Evolutionary conservation across 1,140 invertebrate genomes (phyloP), one percentile per base, ranked within the genome.

Genomic region (Drosophila azteca): DNA sequence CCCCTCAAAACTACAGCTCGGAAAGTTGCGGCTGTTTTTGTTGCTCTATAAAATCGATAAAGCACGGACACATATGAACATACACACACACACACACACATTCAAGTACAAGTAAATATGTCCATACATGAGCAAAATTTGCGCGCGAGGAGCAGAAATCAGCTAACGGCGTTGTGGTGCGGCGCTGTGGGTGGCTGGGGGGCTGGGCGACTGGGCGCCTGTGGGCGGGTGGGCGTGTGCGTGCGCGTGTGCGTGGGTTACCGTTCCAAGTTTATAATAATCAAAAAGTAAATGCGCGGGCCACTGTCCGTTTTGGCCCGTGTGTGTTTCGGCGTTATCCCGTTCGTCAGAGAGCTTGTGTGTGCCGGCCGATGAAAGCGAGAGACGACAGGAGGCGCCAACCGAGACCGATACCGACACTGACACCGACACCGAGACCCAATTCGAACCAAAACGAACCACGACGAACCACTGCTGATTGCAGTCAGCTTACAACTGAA

Each of bases 401-500:
- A 54, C 11, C 49, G 48, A 60, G 62, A 57, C 77, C 63, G 57
- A 76, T 0, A 20, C 17, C 49, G 55, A 51, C 41, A n/a, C n/a
- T n/a, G 45, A 58, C 71, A 63, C 51, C 57, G 54, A 72, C 53
- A 64, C 55, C 65, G 59, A 64, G 65, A 57, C 74, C 72, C 64
- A 82, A 79, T 66, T 55, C 63, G 63, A 66, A 66, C 63, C 64
- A 68, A 69, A 58, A 75, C 62, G 78, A 39, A 39, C 35, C 35
- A 39, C 84, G 84, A 39, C 84, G 84, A 88, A 90, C 90, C 90
- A 91, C 79, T 84, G 90, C 90, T 90, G 89, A 91, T 90, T 91
- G 90, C 90, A 91, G 90, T 91, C 90, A 90, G 90, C 90, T 91
- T 90, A 91, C 90, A 91, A 91, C 90, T 91, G 90, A 91, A 90